A percentile compares a stretch with the other conserved stretches of the same genome.
Evolutionary conservation across 2,113 vertebrate genomes (phyloP).

Genomic region (Chinchilla lanigera): DNA sequence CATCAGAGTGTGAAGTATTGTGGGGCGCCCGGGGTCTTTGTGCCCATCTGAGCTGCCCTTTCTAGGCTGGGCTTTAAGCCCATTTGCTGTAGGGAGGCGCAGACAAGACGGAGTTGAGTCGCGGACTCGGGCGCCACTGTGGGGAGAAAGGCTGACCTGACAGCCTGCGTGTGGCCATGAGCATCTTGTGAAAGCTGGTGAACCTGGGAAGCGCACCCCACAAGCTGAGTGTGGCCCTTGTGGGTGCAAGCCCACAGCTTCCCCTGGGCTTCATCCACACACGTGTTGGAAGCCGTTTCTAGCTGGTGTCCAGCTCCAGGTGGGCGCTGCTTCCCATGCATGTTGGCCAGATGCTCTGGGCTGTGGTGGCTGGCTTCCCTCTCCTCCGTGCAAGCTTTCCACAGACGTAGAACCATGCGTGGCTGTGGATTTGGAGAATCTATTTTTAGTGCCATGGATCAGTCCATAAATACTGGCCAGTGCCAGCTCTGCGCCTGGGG

Average conservation of each 20-base stretch:
- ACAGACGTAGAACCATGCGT: rapidly evolving
- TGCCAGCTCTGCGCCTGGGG: not conserved
- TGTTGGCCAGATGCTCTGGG: not conserved
- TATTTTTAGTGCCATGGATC: rapidly evolving
- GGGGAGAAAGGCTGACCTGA: not conserved
- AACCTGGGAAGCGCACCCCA: not conserved
- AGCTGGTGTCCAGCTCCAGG: not conserved
- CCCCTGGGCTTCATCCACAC: not conserved
- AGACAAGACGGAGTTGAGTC: no score
- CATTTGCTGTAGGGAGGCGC: not conserved
- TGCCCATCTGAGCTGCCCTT: no score
- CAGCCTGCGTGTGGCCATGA: rapidly evolving
- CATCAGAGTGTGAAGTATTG: no score
- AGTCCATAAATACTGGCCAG: not conserved
- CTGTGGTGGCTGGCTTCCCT: not conserved
- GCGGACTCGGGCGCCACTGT: not conserved
- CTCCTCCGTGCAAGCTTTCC: not conserved
- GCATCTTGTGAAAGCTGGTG: rapidly evolving
- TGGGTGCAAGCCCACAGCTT: not conserved
- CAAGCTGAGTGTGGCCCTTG: not conserved
- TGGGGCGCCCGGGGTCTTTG: no score
- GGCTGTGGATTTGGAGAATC: not conserved
- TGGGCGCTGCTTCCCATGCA: not conserved
- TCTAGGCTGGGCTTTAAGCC: not conserved
- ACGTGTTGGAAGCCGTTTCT: not conserved